These are phyloP conservation scores for Armadillidium nasatum DNA, from an alignment of 1,140 invertebrate species.

Conservation along the genomic window DNA sequence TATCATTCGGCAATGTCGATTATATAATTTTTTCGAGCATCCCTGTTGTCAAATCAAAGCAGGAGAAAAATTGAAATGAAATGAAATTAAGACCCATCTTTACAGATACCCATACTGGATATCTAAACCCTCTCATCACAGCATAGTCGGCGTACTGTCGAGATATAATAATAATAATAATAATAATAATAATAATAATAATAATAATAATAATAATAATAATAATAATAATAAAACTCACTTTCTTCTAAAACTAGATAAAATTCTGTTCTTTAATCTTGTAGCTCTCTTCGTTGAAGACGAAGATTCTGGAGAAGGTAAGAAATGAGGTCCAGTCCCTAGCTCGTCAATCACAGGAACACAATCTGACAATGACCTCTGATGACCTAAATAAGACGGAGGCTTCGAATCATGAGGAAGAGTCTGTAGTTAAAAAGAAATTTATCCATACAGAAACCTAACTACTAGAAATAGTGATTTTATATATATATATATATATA, in stretches of 20 bases:
- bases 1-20: too few species aligned
- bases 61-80: too few species aligned
- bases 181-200: not conserved
- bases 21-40: too few species aligned
- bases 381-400: slow-evolving; percentile 32
- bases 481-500: slow-evolving; percentile 19
- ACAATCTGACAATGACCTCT: slow-evolving; percentile 41
- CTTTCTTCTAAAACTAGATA: slow-evolving; percentile 8
- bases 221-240: not conserved
- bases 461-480: not conserved
- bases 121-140: too few species aligned
- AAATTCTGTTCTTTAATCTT: not conserved
- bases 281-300: not conserved
- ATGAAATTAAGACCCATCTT: too few species aligned
- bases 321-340: not conserved
- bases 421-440: slow-evolving; percentile 21
- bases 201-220: not conserved
- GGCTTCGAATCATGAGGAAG: slow-evolving; percentile 40
- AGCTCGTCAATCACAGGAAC: slow-evolving; percentile 39
- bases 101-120: too few species aligned
- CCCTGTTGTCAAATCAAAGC: too few species aligned
- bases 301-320: not conserved
- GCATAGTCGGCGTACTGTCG: too few species aligned
- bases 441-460: too few species aligned
- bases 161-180: not conserved